Percentiles rank a stretch among this genome's conserved stretches.
Evolutionary conservation across 2,888 invertebrate species (phyloP).

Genomic region (Caradrina clavipalpis): DNA sequence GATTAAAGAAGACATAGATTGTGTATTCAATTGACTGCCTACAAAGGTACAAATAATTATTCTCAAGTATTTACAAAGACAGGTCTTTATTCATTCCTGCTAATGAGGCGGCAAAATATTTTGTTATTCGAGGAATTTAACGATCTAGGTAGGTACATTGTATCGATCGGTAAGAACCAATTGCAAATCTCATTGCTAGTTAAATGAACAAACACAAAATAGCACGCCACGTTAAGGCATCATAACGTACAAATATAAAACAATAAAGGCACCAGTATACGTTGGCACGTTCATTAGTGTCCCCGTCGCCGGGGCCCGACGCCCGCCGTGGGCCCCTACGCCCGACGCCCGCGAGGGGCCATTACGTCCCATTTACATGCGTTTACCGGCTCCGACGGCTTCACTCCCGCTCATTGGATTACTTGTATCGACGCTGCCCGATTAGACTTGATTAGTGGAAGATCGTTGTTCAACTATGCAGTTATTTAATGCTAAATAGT

Average conservation of each 20-base stretch:
- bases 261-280: conserved; percentile 35
- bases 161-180: neutral
- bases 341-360: conserved; percentile 60
- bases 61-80: neutral
- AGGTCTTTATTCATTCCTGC: neutral
- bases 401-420: conserved; percentile 71
- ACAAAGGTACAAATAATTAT: no score
- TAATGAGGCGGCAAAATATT: no score
- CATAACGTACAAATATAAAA: conserved; percentile 46
- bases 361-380: conserved; percentile 80
- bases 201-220: conserved; percentile 22
- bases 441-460: conserved; percentile 59
- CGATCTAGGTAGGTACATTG: neutral
- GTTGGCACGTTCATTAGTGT: conserved; percentile 60
- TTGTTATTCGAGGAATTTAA: no score
- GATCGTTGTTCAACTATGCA: conserved; percentile 42
- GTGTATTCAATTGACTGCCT: neutral
- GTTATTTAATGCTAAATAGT: conserved; percentile 21
- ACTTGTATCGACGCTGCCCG: conserved; percentile 63
- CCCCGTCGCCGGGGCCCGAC: conserved; percentile 39
- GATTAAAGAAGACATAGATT: neutral
- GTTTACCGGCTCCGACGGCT: conserved; percentile 58
- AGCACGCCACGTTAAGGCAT: conserved; percentile 36
- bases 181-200: neutral
- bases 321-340: conserved; percentile 37